Base-by-base conservation (phyloP, 2,888 invertebrate species). In the Drosophila stalkeri region DNA sequence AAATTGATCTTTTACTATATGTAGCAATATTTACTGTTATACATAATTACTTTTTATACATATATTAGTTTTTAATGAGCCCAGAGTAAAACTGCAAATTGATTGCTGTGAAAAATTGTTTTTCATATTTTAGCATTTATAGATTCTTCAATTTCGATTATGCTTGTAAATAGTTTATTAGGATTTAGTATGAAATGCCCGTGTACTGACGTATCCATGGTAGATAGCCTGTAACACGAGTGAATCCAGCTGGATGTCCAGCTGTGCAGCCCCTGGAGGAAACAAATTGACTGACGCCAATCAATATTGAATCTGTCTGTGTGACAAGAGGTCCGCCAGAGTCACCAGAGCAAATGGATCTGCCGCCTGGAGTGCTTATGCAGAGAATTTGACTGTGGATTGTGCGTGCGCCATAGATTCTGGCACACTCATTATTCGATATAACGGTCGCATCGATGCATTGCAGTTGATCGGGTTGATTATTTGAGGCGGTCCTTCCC, bases 401-500 rank as follows among this genome's bases (percentile, higher is more conserved):
- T 2, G 54, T 43, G 12, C 68, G 47, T 5, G 92, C 83, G 37
- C 90, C 89, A 55, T 92, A 93, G 35, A 88, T 88, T 62, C 91
- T 92, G 3, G 92, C 92, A 81, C 90, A 87, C 91, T 92, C 46
- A 82, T 84, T 56, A 90, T 91, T 76, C 75, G 81, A 9, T 89
- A 90, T 33, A 64, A 81, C 51, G 64, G 69, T 33, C 89, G 92
- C 43, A 76, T 84, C 20, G 41, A 70, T 57, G 47, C 79, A 81
- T 14, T 77, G 66, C 60, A 89, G 20, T 41, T 60, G 14, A 1
- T 91, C 83, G 52, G 93, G 91, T 85, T 55, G 75, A 60, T 39
- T 81, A 73, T 39, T 60, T 64, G 55, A 8, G 3, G 61, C 31
- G 3, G 75, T 81, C 6, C 47, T 52, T 7, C 90, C 37, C 75